Evolutionary conservation across 2,888 invertebrate genomes (phyloP).

Genomic region (Hydrotaea diabolus): DNA sequence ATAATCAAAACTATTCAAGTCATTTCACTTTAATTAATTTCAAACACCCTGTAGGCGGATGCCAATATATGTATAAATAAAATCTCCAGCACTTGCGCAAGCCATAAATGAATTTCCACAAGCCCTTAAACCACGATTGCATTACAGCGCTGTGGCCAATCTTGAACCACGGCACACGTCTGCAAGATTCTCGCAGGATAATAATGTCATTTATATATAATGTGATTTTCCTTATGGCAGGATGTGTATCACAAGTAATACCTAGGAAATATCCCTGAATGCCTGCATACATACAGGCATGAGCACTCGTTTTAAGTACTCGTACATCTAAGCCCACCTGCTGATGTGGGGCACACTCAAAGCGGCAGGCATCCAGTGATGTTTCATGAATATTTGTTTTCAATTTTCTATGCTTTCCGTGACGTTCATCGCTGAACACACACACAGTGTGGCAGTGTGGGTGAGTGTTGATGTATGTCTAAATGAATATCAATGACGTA

Average conservation of each 20-base stretch:
- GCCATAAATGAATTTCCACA: neutral
- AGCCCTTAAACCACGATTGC: neutral
- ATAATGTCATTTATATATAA: slow-evolving; percentile 25
- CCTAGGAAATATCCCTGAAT: too few species aligned
- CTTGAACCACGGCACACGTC: neutral
- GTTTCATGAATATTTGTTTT: slow-evolving; percentile 10
- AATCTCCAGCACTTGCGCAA: neutral
- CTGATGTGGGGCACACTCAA: neutral
- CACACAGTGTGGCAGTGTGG: neutral
- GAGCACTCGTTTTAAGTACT: too few species aligned
- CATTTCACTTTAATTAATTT: too few species aligned
- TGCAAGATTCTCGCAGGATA: slow-evolving; percentile 17
- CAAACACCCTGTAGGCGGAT: too few species aligned
- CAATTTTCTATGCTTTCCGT: slow-evolving; percentile 32
- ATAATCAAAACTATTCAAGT: too few species aligned
- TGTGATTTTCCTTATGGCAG: slow-evolving; percentile 8
- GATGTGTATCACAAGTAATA: neutral
- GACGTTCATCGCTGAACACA: slow-evolving; percentile 10
- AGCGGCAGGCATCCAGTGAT: neutral
- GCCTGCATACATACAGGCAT: too few species aligned
- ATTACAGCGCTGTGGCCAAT: neutral
- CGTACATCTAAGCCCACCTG: neutral
- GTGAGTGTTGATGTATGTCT: neutral
- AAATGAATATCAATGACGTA: slow-evolving; percentile 46
- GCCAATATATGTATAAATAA: too few species aligned